These are phyloP conservation scores for Montipora sp. DNA, from an alignment of 64 coral and sea anemone species.

Conservation along the genomic window DNA sequence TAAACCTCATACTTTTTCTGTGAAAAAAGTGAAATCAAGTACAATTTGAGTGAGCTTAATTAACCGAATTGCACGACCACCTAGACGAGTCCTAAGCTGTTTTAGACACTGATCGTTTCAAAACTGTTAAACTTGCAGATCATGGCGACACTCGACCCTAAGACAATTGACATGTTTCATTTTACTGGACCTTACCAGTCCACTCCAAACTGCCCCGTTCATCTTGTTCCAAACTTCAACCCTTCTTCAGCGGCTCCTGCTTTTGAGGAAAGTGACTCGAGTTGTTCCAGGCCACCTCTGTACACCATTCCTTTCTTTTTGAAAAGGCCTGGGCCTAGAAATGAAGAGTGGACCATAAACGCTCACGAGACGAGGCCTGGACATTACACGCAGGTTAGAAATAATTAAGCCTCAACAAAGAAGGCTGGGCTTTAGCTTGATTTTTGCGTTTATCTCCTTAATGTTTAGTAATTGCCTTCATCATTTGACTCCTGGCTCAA, in stretches of 20 bases:
- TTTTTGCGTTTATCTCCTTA: too few relatives aligned
- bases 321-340: slow-evolving; percentile 67
- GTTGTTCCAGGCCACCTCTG: slow-evolving; percentile 3
- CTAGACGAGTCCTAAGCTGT: too few relatives aligned
- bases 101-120: too few relatives aligned
- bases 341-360: slow-evolving; percentile 60
- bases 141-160: slow-evolving; percentile 73
- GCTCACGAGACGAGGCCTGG: slow-evolving; percentile 79
- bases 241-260: slow-evolving; percentile 71
- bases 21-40: too few relatives aligned
- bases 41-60: too few relatives aligned
- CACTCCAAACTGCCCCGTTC: slow-evolving; percentile 81
- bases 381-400: slow-evolving; percentile 69
- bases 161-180: slow-evolving; percentile 73
- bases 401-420: too few relatives aligned
- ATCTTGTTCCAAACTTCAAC: slow-evolving; percentile 68
- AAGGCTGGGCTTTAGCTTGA: too few relatives aligned
- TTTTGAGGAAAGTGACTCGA: slow-evolving; percentile 3
- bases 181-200: slow-evolving; percentile 79
- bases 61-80: too few relatives aligned
- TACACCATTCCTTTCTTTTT: slow-evolving; percentile 82
- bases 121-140: slow-evolving; percentile 38
- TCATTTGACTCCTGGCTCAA: too few relatives aligned
- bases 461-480: too few relatives aligned
- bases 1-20: too few relatives aligned